These are phyloP conservation scores for Bombus waltoni DNA, from an alignment of 1,140 invertebrate species.

Conservation along the genomic window DNA sequence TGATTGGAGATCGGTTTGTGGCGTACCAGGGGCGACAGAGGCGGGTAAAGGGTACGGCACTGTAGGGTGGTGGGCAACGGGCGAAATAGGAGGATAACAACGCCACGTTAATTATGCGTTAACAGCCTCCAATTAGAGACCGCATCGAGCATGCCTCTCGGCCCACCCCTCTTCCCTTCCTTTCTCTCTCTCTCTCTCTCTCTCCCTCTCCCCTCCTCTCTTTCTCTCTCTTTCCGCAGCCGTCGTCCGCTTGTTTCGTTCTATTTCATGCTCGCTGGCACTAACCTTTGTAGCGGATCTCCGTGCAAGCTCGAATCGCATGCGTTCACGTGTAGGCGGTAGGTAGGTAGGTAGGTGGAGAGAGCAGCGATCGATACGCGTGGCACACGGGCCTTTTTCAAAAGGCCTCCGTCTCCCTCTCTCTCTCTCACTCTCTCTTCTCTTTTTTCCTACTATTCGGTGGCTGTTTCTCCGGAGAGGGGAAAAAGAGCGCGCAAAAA, in stretches of 20 bases:
- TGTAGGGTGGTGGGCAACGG: constrained; percentile 34
- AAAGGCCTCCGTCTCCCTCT: neutral
- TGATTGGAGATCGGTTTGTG: constrained; percentile 61
- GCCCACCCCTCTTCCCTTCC: neutral
- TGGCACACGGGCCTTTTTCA: constrained; percentile 21
- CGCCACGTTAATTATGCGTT: constrained; percentile 74
- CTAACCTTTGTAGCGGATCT: constrained; percentile 51
- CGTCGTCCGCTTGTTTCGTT: constrained; percentile 37
- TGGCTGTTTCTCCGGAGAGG: neutral
- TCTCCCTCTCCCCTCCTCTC: too few relatives aligned
- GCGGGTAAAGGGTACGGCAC: constrained; percentile 28
- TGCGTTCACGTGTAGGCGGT: constrained; percentile 48
- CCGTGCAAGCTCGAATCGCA: constrained; percentile 47
- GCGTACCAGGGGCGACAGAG: constrained; percentile 38
- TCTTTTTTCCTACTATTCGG: neutral
- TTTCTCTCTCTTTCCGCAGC: neutral
- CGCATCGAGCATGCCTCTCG: constrained; percentile 59
- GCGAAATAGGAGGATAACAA: constrained; percentile 70
- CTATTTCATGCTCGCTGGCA: constrained; percentile 45
- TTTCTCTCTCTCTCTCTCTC: neutral
- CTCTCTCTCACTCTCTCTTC: neutral
- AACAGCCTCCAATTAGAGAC: constrained; percentile 73
- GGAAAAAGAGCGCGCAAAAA: too few relatives aligned
- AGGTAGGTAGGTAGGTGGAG: neutral
- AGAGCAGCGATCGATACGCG: constrained; percentile 43